A percentile compares a stretch with the other conserved stretches of the same genome.
phyloP scores from a whole-genome alignment of 2,113 vertebrate species.

The Corynorhinus townsendii region DNA sequence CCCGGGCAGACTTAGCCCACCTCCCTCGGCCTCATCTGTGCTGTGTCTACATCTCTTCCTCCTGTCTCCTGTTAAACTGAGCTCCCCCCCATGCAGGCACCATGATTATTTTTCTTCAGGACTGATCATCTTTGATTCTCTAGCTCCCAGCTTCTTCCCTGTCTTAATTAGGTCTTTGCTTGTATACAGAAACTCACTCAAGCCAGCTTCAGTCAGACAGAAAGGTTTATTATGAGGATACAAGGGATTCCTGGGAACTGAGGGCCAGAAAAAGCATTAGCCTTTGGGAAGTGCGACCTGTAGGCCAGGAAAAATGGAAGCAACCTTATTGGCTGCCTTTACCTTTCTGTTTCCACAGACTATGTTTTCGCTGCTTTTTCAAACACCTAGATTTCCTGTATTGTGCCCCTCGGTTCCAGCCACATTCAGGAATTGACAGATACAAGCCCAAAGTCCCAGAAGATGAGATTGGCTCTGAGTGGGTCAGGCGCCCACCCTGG shows the following conservation, averaged over 20 bases:
- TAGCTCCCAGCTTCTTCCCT: not conserved
- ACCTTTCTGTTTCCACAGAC: not conserved
- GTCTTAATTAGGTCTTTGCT: conserved; percentile 52
- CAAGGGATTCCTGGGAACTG: not conserved
- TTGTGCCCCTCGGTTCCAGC: not conserved
- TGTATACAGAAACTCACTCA: conserved; percentile 19
- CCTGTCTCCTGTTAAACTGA: not conserved
- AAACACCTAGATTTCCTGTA: not conserved
- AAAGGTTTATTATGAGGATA: conserved; percentile 22
- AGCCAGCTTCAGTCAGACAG: conserved; percentile 21
- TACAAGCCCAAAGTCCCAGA: not conserved
- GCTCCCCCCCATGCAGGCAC: not conserved
- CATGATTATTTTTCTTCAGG: not conserved
- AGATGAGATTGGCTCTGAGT: conserved; percentile 43
- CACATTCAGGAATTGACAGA: not conserved
- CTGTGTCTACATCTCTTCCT: not conserved
- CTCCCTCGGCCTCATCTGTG: not conserved
- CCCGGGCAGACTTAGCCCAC: not conserved
- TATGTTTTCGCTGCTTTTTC: not conserved
- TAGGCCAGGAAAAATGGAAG: conserved; percentile 1
- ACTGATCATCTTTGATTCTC: conserved; percentile 1
- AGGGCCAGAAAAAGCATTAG: not conserved
- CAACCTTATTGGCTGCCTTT: not conserved
- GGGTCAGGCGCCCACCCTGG: not conserved
- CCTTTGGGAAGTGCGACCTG: not conserved